phyloP scores from a whole-genome alignment of 1,140 invertebrate species.

The Drosophila leontia region DNA sequence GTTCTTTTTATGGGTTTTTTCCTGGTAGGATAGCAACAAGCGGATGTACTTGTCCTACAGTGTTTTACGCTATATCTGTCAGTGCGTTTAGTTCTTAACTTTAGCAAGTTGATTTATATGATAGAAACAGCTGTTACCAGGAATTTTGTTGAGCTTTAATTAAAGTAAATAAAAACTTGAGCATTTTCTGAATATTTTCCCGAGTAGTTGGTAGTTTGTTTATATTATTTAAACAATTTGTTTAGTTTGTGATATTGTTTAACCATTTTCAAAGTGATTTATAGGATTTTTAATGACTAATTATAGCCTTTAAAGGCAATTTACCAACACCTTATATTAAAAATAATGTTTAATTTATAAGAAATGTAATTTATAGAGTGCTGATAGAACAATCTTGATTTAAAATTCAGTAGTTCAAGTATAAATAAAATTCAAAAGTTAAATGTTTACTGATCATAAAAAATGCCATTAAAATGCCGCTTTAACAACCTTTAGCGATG shows the following conservation, averaged over 20 bases:
- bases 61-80: slow-evolving; percentile 7
- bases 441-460: slow-evolving; percentile 2
- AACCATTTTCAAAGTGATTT: not conserved
- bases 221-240: not conserved
- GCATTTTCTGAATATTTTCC: not conserved
- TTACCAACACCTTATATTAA: not conserved
- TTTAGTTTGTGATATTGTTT: not conserved
- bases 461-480: not conserved
- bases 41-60: slow-evolving; percentile 9
- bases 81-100: slow-evolving; percentile 5
- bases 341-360: not conserved
- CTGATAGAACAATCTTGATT: not conserved
- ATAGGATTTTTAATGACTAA: not conserved
- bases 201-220: not conserved
- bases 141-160: not conserved
- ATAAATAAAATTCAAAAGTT: not conserved
- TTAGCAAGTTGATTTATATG: slow-evolving; percentile 6
- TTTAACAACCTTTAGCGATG: not conserved
- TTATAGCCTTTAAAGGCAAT: not conserved
- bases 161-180: not conserved
- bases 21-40: not conserved
- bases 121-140: not conserved
- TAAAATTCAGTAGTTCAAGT: not conserved
- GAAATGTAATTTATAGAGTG: not conserved
- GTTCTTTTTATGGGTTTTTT: slow-evolving; percentile 35